Evolutionary conservation across 2,888 invertebrate species (phyloP).

Genomic region (Boloria euphrosyne): DNA sequence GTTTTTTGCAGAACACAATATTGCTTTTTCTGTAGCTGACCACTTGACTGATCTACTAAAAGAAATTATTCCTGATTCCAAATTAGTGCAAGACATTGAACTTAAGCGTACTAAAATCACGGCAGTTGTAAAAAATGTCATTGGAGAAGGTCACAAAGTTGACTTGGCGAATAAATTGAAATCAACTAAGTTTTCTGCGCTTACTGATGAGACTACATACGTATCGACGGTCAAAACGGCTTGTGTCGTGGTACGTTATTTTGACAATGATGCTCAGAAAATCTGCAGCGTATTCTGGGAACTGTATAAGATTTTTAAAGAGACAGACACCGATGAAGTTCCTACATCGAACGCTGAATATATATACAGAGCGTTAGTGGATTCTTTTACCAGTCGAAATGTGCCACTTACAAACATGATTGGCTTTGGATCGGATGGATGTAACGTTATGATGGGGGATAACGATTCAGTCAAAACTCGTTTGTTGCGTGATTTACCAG

Average conservation of each 20-base stretch:
- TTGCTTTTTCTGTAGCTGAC: slow-evolving; percentile 40
- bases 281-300: slow-evolving; percentile 9
- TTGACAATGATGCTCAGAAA: neutral
- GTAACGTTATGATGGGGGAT: slow-evolving; percentile 50
- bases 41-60: slow-evolving; percentile 40
- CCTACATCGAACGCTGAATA: neutral
- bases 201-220: slow-evolving; percentile 3
- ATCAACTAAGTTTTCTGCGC: neutral
- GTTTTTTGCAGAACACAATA: slow-evolving; percentile 48
- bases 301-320: neutral
- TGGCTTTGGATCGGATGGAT: slow-evolving; percentile 52
- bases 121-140: neutral
- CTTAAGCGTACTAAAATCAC: slow-evolving; percentile 15
- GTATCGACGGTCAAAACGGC: neutral
- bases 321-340: neutral
- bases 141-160: slow-evolving; percentile 4
- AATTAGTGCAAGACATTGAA: slow-evolving; percentile 6
- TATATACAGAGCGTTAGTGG: neutral
- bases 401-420: slow-evolving; percentile 41
- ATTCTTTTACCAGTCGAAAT: neutral
- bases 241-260: slow-evolving; percentile 2
- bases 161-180: neutral
- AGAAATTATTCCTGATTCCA: slow-evolving; percentile 38
- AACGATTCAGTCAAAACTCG: slow-evolving; percentile 47
- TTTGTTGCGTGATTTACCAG: slow-evolving; percentile 44